Evolutionary conservation across 2,888 invertebrate genomes (phyloP).

Genomic region (Dorcus parallelipipedus): DNA sequence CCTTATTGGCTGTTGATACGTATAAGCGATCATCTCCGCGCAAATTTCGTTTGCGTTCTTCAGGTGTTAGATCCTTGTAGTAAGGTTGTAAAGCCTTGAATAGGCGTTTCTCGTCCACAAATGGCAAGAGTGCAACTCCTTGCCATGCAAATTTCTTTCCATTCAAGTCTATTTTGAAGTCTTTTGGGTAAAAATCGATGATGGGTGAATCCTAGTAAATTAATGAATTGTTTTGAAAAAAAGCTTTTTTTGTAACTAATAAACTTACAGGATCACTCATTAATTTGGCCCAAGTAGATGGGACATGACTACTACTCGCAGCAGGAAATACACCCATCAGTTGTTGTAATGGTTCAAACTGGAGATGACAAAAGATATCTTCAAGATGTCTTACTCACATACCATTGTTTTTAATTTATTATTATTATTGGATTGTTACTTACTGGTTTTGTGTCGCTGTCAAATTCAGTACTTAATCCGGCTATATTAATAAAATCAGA

Average conservation of each 20-base stretch:
- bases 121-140: conserved; percentile 96
- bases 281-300: conserved; percentile 85
- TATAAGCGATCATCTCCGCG: conserved; percentile 90
- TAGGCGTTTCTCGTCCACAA: conserved; percentile 90
- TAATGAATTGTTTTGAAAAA: not conserved
- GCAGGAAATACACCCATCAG: conserved; percentile 99
- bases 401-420: not conserved
- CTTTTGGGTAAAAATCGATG: conserved; percentile 97
- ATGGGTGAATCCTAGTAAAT: conserved; percentile 78
- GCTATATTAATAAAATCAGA: conserved; percentile 95
- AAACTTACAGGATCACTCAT: conserved; percentile 84
- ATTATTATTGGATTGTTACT: conserved; percentile 36
- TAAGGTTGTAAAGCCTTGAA: conserved; percentile 79
- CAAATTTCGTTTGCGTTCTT: conserved; percentile 84
- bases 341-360: conserved; percentile 97
- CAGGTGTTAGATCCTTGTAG: conserved; percentile 75
- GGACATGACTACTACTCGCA: conserved; percentile 91
- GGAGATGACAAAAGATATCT: conserved; percentile 33
- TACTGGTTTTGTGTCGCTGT: conserved; percentile 83
- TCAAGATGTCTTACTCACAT: not conserved
- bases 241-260: not conserved
- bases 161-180: conserved; percentile 97
- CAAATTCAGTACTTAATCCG: conserved; percentile 83
- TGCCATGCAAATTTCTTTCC: conserved; percentile 99
- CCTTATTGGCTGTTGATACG: conserved; percentile 67